Evolutionary conservation across 2,888 invertebrate genomes (phyloP).

Genomic region (Physocephala rufipes): DNA sequence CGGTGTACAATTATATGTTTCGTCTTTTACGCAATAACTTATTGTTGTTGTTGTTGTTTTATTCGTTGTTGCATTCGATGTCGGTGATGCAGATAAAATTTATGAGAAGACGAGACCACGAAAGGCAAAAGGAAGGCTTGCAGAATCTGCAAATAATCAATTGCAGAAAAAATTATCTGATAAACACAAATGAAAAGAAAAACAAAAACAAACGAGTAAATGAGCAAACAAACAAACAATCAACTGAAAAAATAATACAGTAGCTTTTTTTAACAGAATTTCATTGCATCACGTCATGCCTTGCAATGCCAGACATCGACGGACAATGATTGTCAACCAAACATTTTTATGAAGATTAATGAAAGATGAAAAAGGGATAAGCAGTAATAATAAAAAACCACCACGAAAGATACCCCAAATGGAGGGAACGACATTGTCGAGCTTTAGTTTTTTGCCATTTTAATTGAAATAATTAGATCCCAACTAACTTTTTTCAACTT

Average conservation of each 20-base stretch:
- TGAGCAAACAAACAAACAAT: background rate
- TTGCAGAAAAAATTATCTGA: background rate
- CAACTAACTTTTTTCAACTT: no score
- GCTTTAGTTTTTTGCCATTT: slow-evolving; percentile 14
- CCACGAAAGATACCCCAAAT: no score
- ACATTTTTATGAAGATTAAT: background rate
- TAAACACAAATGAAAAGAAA: background rate
- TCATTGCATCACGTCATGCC: background rate
- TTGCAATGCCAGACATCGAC: slow-evolving; percentile 3
- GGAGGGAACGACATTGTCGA: no score
- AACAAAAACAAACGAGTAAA: background rate
- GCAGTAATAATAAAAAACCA: background rate
- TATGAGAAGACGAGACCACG: background rate
- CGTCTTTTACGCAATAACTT: slow-evolving; percentile 21
- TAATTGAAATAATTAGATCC: background rate
- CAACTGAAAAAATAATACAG: background rate
- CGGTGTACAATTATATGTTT: no score
- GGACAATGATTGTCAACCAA: background rate
- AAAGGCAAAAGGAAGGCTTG: slow-evolving; percentile 29
- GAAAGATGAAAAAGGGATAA: no score
- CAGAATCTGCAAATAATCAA: slow-evolving; percentile 5
- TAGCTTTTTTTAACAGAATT: no score
- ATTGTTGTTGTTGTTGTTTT: background rate
- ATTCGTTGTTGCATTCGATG: background rate
- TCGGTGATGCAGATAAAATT: background rate